Evolutionary conservation across 2,797 vertebrate species (phyloP).

Genomic region (Staurois parvus): DNA sequence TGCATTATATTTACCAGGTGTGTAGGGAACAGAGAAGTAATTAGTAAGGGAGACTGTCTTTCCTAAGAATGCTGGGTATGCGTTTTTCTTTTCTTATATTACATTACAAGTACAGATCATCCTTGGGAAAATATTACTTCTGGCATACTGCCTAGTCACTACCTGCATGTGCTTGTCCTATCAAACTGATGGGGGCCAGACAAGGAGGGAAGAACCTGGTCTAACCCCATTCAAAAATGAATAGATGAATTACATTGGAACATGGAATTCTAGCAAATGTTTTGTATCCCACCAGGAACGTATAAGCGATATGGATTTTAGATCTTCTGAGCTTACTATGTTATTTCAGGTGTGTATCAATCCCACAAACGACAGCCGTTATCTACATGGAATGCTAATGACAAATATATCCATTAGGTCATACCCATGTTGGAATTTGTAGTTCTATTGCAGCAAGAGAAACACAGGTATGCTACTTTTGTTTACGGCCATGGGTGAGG

Average conservation of each 20-base stretch:
- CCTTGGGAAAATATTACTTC: conserved; percentile 56
- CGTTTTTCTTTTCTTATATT: conserved; percentile 50
- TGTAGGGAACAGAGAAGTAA: conserved; percentile 15
- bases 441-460: too few species aligned
- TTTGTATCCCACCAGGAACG: conserved; percentile 9
- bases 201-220: conserved; percentile 31
- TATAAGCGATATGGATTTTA: conserved; percentile 13
- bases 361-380: background rate
- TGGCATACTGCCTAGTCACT: conserved; percentile 47
- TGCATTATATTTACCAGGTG: conserved; percentile 13
- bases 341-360: conserved; percentile 37
- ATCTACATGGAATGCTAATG: conserved; percentile 5
- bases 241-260: conserved; percentile 29
- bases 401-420: background rate
- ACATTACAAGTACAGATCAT: conserved; percentile 49
- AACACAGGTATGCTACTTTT: too few species aligned
- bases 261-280: conserved; percentile 20
- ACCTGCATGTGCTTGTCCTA: conserved; percentile 55
- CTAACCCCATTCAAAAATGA: conserved; percentile 30
- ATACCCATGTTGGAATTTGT: background rate
- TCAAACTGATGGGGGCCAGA: conserved; percentile 36
- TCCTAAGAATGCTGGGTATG: conserved; percentile 51
- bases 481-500: too few species aligned
- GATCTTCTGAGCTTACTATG: conserved; percentile 3
- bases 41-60: conserved; percentile 41